A percentile compares a stretch with the other conserved stretches of the same genome.
Conservation (phyloP, 2,888 invertebrate species). For the Scrobipalpa costella region DNA sequence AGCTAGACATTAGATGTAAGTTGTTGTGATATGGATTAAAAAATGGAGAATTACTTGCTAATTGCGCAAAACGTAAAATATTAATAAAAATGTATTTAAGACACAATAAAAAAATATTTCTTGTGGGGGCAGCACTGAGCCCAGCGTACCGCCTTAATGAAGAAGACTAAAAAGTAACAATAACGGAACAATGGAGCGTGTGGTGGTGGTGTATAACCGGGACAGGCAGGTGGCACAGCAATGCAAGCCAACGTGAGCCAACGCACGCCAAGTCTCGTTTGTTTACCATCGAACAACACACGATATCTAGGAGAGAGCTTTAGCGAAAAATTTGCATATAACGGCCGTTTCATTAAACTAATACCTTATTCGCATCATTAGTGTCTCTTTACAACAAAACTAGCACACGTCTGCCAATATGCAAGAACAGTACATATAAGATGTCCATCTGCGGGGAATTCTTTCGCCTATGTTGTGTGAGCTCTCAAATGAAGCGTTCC, state of each 20-base stretch:
- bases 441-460: background rate
- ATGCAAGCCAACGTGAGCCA: conserved; percentile 33
- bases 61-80: too few species aligned
- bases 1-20: too few species aligned
- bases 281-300: conserved; percentile 1
- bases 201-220: conserved; percentile 48
- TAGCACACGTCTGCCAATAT: background rate
- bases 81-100: too few species aligned
- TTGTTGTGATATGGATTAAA: too few species aligned
- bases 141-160: too few species aligned
- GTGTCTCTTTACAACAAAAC: background rate
- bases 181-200: conserved; percentile 59
- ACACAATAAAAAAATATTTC: too few species aligned
- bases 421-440: background rate
- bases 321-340: conserved; percentile 21
- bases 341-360: conserved; percentile 16
- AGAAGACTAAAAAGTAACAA: conserved; percentile 51
- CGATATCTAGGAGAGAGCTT: conserved; percentile 17
- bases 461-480: conserved; percentile 44
- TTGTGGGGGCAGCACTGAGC: too few species aligned
- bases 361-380: conserved; percentile 21
- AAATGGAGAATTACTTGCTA: too few species aligned
- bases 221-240: conserved; percentile 55
- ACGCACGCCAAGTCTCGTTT: conserved; percentile 20
- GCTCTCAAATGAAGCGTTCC: conserved; percentile 55